phyloP scores from a whole-genome alignment of 2,888 invertebrate genomes.

The Orthosia cruda region DNA sequence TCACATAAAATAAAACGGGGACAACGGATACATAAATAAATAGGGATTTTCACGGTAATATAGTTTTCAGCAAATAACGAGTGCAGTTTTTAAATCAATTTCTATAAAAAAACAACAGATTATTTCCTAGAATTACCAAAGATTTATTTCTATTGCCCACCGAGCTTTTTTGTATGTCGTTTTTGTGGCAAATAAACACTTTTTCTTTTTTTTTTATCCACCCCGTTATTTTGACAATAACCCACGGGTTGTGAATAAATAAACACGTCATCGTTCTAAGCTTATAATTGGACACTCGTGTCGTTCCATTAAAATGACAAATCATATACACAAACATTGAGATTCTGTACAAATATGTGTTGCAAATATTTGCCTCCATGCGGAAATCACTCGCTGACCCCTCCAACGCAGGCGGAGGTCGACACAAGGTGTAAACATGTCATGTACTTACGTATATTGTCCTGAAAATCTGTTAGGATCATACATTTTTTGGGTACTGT shows the following conservation, averaged over 20 bases:
- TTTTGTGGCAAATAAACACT: too few species aligned
- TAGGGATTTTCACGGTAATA: too few species aligned
- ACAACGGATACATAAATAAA: too few species aligned
- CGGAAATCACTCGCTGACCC: constrained; percentile 32
- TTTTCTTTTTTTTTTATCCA: too few species aligned
- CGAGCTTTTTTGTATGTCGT: too few species aligned
- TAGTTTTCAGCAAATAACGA: too few species aligned
- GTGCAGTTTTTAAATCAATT: too few species aligned
- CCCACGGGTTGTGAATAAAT: constrained; percentile 14
- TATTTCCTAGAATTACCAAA: too few species aligned
- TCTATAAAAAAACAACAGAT: too few species aligned
- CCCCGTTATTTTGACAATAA: neutral
- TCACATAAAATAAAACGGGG: neutral
- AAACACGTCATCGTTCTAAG: constrained; percentile 3
- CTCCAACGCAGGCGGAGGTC: constrained; percentile 1
- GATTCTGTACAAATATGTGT: constrained; percentile 31
- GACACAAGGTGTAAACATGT: constrained; percentile 20
- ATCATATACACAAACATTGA: constrained; percentile 36
- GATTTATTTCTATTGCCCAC: too few species aligned
- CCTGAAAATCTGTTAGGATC: neutral
- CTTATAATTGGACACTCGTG: constrained; percentile 16
- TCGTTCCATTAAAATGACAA: constrained; percentile 40
- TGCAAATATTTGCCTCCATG: constrained; percentile 30
- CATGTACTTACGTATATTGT: neutral
- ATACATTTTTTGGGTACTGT: constrained; percentile 6